Evolutionary conservation across 2,113 vertebrate species (phyloP), one percentile per base, ranked within the genome.

Genomic region (Thomomys bottae): DNA sequence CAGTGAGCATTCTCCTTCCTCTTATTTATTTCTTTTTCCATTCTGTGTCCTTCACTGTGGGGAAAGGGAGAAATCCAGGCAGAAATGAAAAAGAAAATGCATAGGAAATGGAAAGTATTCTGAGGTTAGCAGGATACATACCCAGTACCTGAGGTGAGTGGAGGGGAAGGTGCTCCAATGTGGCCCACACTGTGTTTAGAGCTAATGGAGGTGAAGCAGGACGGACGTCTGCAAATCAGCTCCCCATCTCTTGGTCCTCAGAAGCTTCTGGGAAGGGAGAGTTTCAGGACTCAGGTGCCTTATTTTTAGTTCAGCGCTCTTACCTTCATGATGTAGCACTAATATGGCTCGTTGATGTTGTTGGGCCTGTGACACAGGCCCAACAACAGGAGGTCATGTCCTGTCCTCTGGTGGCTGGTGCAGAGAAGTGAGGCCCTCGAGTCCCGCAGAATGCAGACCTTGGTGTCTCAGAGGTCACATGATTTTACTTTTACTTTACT

Each of bases 101-200:
- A 40, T 61, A 18, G 9, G 57, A 77, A 93, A 32, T 26, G 21
- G 59, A 30, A 77, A 68, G 24, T 14, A 30, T 84, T 72, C 86
- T 30, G 45, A 38, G 36, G 40, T 59, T 40, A 79, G 49, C 24
- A 6, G 1, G 8, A 8, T 36, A 34, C 42, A 71, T 15, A 12
- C 0, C 18, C 17, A 49, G 5, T 12, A 12, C 10, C 0, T 21
- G 3, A 21, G 2, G 1, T 3, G 1, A 32, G 1, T 0, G 21
- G 42, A 71, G 36, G 23, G 21, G 3, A 45, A 49, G 45, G 40
- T 24, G 11, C 15, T 30, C 3, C 38, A 72, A 4, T 10, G 8
- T 20, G n/a, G 2, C 4, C 18, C 10, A 6, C 6, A 15, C 68
- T 72, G 14, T 24, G 36, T 6, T 80, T 72, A 28, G 12, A 71